phyloP scores from a whole-genome alignment of 2,113 vertebrate genomes.

The Brachionichthys hirsutus region DNA sequence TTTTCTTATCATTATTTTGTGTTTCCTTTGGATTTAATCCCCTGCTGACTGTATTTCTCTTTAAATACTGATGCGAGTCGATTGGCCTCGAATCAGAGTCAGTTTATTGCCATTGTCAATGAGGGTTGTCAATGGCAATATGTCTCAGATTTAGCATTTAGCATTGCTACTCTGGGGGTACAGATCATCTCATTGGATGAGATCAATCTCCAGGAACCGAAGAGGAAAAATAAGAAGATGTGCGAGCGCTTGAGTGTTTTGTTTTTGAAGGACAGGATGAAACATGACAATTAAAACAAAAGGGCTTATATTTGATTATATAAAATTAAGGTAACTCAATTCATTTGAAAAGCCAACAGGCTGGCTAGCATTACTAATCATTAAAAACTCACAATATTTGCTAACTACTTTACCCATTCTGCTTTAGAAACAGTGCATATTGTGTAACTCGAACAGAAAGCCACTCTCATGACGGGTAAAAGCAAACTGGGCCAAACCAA shows the following conservation, averaged over 20 bases:
- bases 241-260: not conserved
- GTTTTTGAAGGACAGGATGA: not conserved
- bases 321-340: not conserved
- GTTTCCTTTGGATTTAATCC: slow-evolving; percentile 8
- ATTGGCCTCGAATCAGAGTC: not conserved
- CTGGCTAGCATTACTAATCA: not conserved
- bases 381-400: not conserved
- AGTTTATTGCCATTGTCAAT: no score
- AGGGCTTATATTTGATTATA: not conserved
- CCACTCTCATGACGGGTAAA: slow-evolving; percentile 8
- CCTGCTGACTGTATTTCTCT: not conserved
- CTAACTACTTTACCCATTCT: not conserved
- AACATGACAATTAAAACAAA: not conserved
- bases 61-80: not conserved
- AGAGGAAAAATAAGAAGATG: not conserved
- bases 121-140: no score
- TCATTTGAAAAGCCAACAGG: not conserved
- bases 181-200: slow-evolving; percentile 6
- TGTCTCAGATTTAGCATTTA: not conserved
- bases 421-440: not conserved
- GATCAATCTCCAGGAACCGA: not conserved
- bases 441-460: not conserved
- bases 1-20: no score
- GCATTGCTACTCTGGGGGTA: slow-evolving; percentile 11
- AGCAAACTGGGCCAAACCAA: not conserved